Base-by-base conservation (phyloP, 1,140 invertebrate species). In the Rhagoletis pomonella region DNA sequence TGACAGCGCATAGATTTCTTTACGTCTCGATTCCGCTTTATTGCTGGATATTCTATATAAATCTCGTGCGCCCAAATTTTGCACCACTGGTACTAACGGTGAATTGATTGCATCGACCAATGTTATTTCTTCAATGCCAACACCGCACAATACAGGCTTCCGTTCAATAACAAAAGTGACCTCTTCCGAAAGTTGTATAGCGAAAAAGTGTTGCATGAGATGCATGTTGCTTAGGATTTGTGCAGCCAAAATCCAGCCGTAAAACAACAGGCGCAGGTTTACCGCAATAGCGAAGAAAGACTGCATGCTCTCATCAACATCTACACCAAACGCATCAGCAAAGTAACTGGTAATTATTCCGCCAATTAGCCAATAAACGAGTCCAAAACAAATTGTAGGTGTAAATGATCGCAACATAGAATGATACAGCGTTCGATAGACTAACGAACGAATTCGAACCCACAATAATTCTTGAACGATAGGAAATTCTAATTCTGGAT, bases 31-130 rank as follows among this genome's bases (percentile, higher is more conserved):
- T 69, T 91, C 90, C 73, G 95, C 95, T 86, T 94, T 95, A 89
- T 94, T 94, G 7, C 47, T 86, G 1, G 96, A 93, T 64, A 97
- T 89, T 17, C 94, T 94, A 86, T 94, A 94, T 4, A 97, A 93
- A 92, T 97, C 96, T 59, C 95, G 93, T 85, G 95, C 96, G 2
- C 95, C 96, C 60, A 97, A 93, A 90, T 96, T 95, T 90, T 96
- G 96, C 69, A 96, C 94, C 59, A 97, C 95, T 6, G 94, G 95
- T 42, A 95, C 92, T 90, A 94, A 95, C 60, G 89, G 91, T 81
- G 93, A 93, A 1, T 93, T 92, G 12, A 97, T 90, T 17, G 94
- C 96, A 87, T 95, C 94, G 67, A 94, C 91, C 29, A 96, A 88
- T 2, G 93, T 94, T 2, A 95, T 67, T 17, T 89, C 89, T 85